A percentile compares a stretch with the other conserved stretches of the same genome.
These are phyloP conservation scores for Oopsacas minuta DNA, from an alignment of 37 sponge, comb jelly and placozoan species.

Conservation along the genomic window DNA sequence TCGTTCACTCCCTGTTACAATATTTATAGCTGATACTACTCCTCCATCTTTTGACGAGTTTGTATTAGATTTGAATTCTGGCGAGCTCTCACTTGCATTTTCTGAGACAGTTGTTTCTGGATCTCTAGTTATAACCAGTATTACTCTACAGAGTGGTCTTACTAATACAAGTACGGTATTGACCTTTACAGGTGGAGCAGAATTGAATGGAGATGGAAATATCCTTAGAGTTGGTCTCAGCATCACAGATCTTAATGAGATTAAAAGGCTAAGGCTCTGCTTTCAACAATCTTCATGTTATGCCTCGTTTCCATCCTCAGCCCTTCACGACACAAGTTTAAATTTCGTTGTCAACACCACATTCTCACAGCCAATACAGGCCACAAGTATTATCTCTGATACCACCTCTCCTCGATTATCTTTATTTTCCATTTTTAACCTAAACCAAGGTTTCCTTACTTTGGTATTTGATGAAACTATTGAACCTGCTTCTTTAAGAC, in stretches of 20 bases:
- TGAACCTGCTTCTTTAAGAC: conserved; percentile 29
- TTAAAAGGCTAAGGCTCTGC: conserved; percentile 31
- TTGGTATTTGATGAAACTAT: conserved; percentile 67
- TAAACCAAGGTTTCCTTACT: conserved; percentile 36
- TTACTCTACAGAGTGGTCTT: conserved; percentile 44
- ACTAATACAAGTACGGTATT: background rate
- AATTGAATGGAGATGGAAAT: background rate
- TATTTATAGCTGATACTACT: background rate
- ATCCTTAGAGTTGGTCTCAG: conserved; percentile 25
- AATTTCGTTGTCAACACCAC: background rate
- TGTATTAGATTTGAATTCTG: conserved; percentile 43
- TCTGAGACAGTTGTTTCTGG: conserved; percentile 57
- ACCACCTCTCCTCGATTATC: background rate
- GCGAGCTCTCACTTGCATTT: conserved; percentile 40
- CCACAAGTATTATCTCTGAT: conserved; percentile 16
- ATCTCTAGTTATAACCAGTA: conserved; percentile 32
- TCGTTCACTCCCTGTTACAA: background rate
- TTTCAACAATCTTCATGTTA: background rate
- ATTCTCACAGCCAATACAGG: conserved; percentile 18
- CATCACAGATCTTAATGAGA: conserved; percentile 38
- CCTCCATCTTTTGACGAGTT: conserved; percentile 36
- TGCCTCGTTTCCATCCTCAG: background rate
- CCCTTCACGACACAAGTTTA: background rate
- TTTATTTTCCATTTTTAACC: conserved; percentile 28
- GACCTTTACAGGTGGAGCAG: background rate